Base-by-base conservation (phyloP, 2,888 invertebrate genomes). In the Corbicula japonica region DNA sequence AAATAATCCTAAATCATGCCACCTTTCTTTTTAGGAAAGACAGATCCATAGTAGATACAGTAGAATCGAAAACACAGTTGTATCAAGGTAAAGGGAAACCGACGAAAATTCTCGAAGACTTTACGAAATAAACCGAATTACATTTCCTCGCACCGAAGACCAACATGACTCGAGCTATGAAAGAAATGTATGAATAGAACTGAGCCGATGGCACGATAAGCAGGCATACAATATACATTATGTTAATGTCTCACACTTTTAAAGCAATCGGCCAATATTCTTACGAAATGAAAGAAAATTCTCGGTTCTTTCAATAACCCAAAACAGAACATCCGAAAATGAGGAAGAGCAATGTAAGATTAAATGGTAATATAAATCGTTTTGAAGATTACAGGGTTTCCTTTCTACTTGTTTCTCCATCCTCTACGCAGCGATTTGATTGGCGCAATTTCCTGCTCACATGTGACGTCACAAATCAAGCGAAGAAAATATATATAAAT, bases 31-130 rank as follows among this genome's bases (percentile, higher is more conserved):
- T 35, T n/a, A n/a, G n/a, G n/a, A n/a, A n/a, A n/a, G n/a, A n/a
- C 63, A 63, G 63, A 35, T 23, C 32, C 21, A 30, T 34, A 18
- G 30, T 1, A 21, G 34, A 5, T 21, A 35, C 15, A 8, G 21
- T n/a, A 48, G 48, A 26, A 38, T 1, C 1, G 18, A 48, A 2
- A 35, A 63, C 35, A 34, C 34, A n/a, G 12, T n/a, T 63, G 23
- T 63, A 63, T n/a, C 63, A 50, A 12, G 63, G 63, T 15, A 63
- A 63, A 32, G 50, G 63, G 6, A 46, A 48, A 23, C 21, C 46
- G 34, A 63, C 30, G 32, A 21, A 48, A 23, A 32, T 63, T 32
- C 46, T 61, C 23, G 61, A 41, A 12, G 44, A 44, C 23, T 26
- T 28, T 21, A 35, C n/a, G 18, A 46, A n/a, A 21, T 10, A n/a